Base-by-base conservation (phyloP, 2,888 invertebrate genomes). In the Maniola hyperantus region DNA sequence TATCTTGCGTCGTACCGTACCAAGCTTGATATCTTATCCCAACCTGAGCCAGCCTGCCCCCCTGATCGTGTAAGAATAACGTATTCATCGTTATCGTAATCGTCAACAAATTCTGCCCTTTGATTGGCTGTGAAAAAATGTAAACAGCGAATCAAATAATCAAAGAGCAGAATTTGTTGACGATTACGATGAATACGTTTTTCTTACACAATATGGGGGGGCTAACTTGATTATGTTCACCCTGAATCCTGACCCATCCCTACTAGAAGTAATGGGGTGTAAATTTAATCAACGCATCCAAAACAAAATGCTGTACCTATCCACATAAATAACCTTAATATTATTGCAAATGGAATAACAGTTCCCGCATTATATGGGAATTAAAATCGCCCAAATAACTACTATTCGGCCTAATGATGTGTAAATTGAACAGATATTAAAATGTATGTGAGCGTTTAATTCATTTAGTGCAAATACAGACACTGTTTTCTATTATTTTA, bases 351-450 rank as follows among this genome's bases (percentile, higher is more conserved):
- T 57, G 57, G 20, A 57, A 57, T 57, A 57, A 57, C 42, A 42
- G 39, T 54, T 54, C 42, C 20, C 39, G 42, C 42, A 42, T 57
- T 39, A 57, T 57, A 57, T 42, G 57, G 6, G 57, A 57, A 57
- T 57, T 57, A 57, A 57, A 57, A 42, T 13, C 57, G 13, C 6
- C 57, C 57, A 42, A 57, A 57, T 57, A 57, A 42, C 57, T 57
- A 57, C 57, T 11, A 42, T 57, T 57, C 57, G 39, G 57, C 57
- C 57, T 57, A 57, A 57, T 57, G 57, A 57, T 57, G 57, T 57
- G 57, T 42, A 57, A 57, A 57, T 55, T 57, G 57, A 57, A 57
- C 57, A 42, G 39, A 57, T 57, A 57, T 39, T 57, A 57, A n/a
- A 57, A 57, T 57, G 57, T 20, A 20, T 57, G 57, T 13, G 42